Evolutionary conservation across 2,888 invertebrate genomes (phyloP).

Genomic region (Meandrusa payeni): DNA sequence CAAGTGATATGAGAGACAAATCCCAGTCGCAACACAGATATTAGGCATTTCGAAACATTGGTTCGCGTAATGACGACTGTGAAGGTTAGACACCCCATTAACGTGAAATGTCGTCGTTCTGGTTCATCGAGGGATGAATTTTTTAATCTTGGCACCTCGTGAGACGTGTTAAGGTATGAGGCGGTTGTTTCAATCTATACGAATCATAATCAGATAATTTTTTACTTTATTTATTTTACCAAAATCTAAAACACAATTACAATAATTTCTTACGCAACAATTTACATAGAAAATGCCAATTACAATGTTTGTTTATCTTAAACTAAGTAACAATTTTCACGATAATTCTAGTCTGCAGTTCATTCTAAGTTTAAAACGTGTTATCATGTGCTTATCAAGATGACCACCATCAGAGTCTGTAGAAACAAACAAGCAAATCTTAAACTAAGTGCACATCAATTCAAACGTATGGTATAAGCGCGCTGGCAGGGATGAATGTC

Average conservation of each 20-base stretch:
- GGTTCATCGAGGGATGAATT: too few species aligned
- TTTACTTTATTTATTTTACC: conserved; percentile 17
- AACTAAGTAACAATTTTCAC: conserved; percentile 17
- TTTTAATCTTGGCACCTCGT: too few species aligned
- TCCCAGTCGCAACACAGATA: too few species aligned
- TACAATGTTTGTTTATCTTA: conserved; percentile 12
- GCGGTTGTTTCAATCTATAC: too few species aligned
- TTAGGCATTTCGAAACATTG: too few species aligned
- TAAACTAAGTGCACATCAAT: conserved; percentile 3
- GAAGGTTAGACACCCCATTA: too few species aligned
- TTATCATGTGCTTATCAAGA: background rate
- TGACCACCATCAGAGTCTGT: background rate
- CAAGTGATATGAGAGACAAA: too few species aligned
- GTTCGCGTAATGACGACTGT: too few species aligned
- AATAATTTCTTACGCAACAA: conserved; percentile 21
- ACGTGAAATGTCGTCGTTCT: too few species aligned
- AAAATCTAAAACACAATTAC: conserved; percentile 22
- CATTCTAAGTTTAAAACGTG: background rate
- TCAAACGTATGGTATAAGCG: too few species aligned
- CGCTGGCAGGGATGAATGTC: background rate
- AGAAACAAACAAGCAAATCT: conserved; percentile 3
- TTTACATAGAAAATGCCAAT: conserved; percentile 21
- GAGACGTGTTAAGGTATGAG: too few species aligned
- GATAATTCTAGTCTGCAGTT: conserved; percentile 3
- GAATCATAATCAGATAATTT: conserved; percentile 17